Evolutionary conservation across 2,113 vertebrate genomes (phyloP).

Genomic region (Machaerirhynchus nigripectus): DNA sequence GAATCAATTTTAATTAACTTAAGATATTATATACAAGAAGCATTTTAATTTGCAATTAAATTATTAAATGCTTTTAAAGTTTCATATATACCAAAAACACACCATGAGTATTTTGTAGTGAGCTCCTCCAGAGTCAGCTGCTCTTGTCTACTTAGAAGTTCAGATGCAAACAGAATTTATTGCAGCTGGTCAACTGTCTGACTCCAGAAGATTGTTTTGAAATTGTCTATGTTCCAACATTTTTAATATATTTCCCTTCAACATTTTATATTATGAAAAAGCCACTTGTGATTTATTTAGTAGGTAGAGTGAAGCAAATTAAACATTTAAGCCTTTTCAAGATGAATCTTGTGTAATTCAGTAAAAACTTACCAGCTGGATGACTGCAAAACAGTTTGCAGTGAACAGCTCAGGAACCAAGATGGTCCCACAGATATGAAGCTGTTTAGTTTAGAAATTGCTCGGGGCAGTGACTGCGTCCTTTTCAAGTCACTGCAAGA

Average conservation of each 20-base stretch:
- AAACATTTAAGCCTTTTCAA: slow-evolving; percentile 48
- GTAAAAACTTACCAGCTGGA: not conserved
- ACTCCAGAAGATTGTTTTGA: slow-evolving; percentile 35
- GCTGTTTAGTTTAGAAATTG: not conserved
- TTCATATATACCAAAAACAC: not conserved
- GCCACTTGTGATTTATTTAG: slow-evolving; percentile 41
- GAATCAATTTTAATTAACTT: not conserved
- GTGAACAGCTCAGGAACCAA: not conserved
- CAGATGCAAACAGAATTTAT: not conserved
- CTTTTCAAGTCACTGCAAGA: not conserved
- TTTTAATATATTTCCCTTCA: slow-evolving; percentile 25
- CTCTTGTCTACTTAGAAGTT: not conserved
- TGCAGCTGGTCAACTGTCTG: not conserved
- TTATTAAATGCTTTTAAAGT: not conserved
- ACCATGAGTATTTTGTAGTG: not conserved
- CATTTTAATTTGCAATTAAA: not conserved
- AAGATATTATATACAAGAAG: not conserved
- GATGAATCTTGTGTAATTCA: not conserved
- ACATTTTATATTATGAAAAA: not conserved
- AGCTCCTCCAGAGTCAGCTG: not conserved
- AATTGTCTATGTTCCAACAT: not conserved
- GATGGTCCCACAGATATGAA: not conserved
- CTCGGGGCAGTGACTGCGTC: not conserved
- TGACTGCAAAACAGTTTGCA: not conserved
- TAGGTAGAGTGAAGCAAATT: not conserved